These are phyloP conservation scores for Lagorchestes hirsutus DNA, from an alignment of 2,797 vertebrate genomes.

Conservation along the genomic window DNA sequence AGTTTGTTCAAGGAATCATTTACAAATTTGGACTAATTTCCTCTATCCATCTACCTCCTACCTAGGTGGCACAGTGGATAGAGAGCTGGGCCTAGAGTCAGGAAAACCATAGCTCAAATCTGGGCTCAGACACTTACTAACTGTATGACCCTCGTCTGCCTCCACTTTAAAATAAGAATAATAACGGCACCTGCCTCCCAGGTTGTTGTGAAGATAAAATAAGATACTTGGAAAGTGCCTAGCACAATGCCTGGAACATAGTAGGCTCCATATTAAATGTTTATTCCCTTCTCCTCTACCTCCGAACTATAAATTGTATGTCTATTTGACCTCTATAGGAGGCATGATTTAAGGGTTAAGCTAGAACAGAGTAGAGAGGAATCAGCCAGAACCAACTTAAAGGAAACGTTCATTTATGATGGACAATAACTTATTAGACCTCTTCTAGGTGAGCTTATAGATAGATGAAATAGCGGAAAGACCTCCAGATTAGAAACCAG, in stretches of 20 bases:
- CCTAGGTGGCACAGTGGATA: not conserved
- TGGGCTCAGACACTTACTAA: not conserved
- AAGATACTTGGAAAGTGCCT: not conserved
- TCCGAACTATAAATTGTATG: not conserved
- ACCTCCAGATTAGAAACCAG: not conserved
- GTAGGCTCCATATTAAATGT: not conserved
- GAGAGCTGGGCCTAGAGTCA: not conserved
- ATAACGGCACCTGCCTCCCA: not conserved
- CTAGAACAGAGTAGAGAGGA: not conserved
- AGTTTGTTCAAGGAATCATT: not conserved
- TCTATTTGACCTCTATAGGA: slow-evolving; percentile 3
- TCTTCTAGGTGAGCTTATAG: not conserved
- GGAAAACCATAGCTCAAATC: not conserved
- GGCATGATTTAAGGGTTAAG: not conserved
- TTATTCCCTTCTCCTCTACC: not conserved
- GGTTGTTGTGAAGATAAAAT: not conserved
- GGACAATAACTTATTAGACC: not conserved
- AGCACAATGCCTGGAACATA: not conserved
- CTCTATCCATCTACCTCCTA: not conserved
- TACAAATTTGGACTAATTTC: not conserved
- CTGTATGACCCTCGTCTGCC: not conserved
- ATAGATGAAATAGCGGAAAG: not conserved
- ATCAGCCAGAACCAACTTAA: not conserved
- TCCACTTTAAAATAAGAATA: not conserved
- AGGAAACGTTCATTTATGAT: not conserved